Percentiles rank a stretch among this genome's conserved stretches.
These are phyloP conservation scores for Picus viridis DNA, from an alignment of 2,797 vertebrate species.

Conservation along the genomic window DNA sequence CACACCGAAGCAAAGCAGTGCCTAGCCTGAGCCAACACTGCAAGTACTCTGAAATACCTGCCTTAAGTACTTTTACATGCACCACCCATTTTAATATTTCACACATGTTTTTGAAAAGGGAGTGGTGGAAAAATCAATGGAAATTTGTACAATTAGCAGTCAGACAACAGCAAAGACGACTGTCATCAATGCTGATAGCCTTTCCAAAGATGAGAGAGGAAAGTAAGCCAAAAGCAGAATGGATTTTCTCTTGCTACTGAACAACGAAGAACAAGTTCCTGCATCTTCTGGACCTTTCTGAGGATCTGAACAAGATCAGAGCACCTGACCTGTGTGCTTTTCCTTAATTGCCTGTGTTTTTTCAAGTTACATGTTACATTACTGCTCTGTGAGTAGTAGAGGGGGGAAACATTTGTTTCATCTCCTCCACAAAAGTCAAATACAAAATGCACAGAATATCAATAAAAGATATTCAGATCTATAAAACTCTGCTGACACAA, in stretches of 20 bases:
- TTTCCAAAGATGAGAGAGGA: not conserved
- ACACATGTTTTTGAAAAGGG: not conserved
- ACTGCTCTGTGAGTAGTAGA: not conserved
- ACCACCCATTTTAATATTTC: not conserved
- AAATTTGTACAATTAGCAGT: not conserved
- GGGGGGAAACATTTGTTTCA: not conserved
- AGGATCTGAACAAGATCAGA: not conserved
- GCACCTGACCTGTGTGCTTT: not conserved
- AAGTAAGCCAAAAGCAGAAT: not conserved
- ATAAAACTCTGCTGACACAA: not conserved
- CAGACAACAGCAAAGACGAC: not conserved
- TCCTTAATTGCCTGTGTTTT: not conserved
- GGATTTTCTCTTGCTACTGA: not conserved
- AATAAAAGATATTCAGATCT: not conserved
- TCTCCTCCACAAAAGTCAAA: not conserved
- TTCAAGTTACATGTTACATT: not conserved
- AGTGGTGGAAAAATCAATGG: not conserved
- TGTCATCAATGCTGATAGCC: not conserved
- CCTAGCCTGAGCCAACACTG: not conserved
- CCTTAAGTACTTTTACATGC: not conserved
- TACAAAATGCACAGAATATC: not conserved
- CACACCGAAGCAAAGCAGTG: accelerated
- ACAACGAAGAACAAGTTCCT: not conserved
- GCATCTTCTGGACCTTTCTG: not conserved
- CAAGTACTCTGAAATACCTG: not conserved